A percentile compares a stretch with the other conserved stretches of the same genome.
phyloP scores from a whole-genome alignment of 2,888 invertebrate species.

The Lathronympha strigana region DNA sequence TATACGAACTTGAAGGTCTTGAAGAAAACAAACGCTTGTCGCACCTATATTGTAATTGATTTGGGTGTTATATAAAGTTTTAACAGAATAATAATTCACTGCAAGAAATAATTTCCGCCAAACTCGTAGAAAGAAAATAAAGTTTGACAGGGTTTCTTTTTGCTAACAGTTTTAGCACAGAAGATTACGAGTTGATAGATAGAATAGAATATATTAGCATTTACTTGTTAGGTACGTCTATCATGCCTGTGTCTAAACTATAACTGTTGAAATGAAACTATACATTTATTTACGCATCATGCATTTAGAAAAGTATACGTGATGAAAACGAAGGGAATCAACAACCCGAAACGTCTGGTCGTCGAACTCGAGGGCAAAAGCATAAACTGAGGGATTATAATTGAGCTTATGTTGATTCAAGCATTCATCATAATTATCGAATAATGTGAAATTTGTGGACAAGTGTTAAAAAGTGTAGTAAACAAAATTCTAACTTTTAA shows the following conservation, averaged over 20 bases:
- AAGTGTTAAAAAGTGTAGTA: background rate
- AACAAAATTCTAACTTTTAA: background rate
- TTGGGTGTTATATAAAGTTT: background rate
- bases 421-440: slow-evolving; percentile 32
- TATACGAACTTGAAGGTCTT: too few species aligned
- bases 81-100: background rate
- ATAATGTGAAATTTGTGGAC: background rate
- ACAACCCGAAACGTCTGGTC: slow-evolving; percentile 68
- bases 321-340: slow-evolving; percentile 60
- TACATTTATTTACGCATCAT: slow-evolving; percentile 9
- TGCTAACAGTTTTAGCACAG: background rate
- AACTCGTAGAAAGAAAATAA: background rate
- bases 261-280: too few species aligned
- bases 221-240: too few species aligned
- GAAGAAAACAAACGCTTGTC: too few species aligned
- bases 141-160: background rate
- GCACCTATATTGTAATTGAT: background rate
- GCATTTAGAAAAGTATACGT: slow-evolving; percentile 46
- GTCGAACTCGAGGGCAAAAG: slow-evolving; percentile 60
- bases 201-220: too few species aligned
- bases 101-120: background rate
- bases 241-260: too few species aligned
- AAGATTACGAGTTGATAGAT: background rate
- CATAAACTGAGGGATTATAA: slow-evolving; percentile 42
- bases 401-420: slow-evolving; percentile 43